A percentile compares a stretch with the other conserved stretches of the same genome.
Conservation (phyloP, 1,140 invertebrate genomes). For the Luehdorfia chinensis region DNA sequence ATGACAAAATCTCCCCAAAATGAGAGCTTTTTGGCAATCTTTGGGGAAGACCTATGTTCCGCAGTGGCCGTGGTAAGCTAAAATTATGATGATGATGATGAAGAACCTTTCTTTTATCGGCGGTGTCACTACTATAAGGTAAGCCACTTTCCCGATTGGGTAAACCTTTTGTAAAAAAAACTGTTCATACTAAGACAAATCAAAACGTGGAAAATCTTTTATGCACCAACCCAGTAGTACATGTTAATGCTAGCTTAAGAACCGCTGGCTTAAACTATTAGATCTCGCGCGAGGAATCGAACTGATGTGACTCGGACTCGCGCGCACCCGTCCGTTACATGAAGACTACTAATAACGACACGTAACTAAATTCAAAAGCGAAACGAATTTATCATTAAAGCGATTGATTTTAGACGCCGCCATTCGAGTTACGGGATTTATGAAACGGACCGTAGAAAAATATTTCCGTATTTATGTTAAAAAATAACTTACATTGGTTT, state of each 20-base stretch:
- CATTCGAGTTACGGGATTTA: constrained; percentile 25
- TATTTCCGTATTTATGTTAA: neutral
- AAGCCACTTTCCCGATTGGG: too few relatives aligned
- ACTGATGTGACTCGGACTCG: constrained; percentile 25
- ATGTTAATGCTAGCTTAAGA: neutral
- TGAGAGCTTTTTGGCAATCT: too few relatives aligned
- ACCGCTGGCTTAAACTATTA: constrained; percentile 20
- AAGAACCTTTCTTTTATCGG: too few relatives aligned
- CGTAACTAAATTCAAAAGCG: constrained; percentile 62
- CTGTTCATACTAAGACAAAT: too few relatives aligned
- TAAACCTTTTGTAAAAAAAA: too few relatives aligned
- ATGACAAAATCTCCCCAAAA: too few relatives aligned
- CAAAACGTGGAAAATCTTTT: too few relatives aligned
- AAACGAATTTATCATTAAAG: constrained; percentile 54
- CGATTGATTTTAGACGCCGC: constrained; percentile 40
- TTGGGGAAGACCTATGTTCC: too few relatives aligned
- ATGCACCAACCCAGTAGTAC: too few relatives aligned
- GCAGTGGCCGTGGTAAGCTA: too few relatives aligned
- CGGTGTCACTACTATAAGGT: too few relatives aligned
- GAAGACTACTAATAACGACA: constrained; percentile 52
- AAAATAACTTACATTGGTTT: constrained; percentile 9
- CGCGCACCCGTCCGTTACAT: constrained; percentile 44
- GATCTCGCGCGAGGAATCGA: constrained; percentile 20
- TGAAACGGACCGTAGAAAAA: constrained; percentile 21
- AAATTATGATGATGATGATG: too few relatives aligned